Evolutionary conservation across 2,888 invertebrate species (phyloP).

Genomic region (Heliconius hortense): DNA sequence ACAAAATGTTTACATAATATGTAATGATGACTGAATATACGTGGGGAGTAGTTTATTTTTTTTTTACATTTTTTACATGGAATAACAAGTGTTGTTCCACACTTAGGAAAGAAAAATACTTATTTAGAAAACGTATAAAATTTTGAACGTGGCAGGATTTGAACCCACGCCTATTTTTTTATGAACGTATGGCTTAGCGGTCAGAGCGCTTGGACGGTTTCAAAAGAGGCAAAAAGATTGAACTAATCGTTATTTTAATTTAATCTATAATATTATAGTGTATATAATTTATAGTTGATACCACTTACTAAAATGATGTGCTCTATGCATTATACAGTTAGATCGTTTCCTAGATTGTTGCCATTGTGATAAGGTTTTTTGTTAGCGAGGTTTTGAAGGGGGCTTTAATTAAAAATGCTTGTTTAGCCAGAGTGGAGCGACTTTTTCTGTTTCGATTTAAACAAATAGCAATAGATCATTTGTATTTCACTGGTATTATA

Average conservation of each 20-base stretch:
- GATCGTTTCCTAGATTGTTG: conserved; percentile 80
- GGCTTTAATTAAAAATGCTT: conserved; percentile 79
- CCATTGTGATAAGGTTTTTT: conserved; percentile 78
- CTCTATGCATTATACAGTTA: conserved; percentile 64
- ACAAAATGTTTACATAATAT: background rate
- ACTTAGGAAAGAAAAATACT: too few species aligned
- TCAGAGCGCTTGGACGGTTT: too few species aligned
- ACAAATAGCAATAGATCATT: conserved; percentile 26
- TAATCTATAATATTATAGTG: background rate
- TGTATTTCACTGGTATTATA: background rate
- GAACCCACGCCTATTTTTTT: too few species aligned
- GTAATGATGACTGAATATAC: too few species aligned
- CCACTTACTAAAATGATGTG: conserved; percentile 5
- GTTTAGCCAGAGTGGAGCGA: conserved; percentile 56
- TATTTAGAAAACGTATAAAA: too few species aligned
- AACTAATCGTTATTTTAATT: background rate
- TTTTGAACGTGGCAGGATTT: too few species aligned
- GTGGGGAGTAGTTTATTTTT: too few species aligned
- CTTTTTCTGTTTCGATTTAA: conserved; percentile 51
- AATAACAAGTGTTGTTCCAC: too few species aligned
- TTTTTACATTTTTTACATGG: too few species aligned
- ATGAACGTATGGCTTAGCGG: too few species aligned
- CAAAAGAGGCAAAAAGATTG: too few species aligned
- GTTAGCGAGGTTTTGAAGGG: conserved; percentile 69
- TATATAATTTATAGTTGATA: background rate